Percentiles rank a stretch among this genome's conserved stretches.
Conservation (phyloP, 1,140 invertebrate species). For the Eriosoma lanigerum region DNA sequence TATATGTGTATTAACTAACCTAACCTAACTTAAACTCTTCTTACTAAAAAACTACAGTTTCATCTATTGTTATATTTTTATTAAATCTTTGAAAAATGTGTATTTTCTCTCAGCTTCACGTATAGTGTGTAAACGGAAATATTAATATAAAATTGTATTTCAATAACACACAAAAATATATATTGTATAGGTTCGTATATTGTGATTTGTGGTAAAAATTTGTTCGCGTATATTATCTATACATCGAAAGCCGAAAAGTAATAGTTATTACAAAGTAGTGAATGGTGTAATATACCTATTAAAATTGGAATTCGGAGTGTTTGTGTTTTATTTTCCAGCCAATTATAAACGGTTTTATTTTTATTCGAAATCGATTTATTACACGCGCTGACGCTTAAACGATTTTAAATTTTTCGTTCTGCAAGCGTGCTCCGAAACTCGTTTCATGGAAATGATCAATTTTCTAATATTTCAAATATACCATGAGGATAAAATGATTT, state of each 20-base stretch:
- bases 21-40: too few relatives aligned
- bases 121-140: too few relatives aligned
- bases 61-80: too few relatives aligned
- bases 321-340: not conserved
- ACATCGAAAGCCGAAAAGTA: not conserved
- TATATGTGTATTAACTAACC: too few relatives aligned
- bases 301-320: not conserved
- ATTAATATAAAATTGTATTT: too few relatives aligned
- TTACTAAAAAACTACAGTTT: too few relatives aligned
- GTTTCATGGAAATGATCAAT: not conserved
- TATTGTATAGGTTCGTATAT: too few relatives aligned
- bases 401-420: not conserved
- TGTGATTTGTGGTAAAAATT: too few relatives aligned
- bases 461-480: not conserved
- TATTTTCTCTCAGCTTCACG: too few relatives aligned
- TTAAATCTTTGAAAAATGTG: too few relatives aligned
- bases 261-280: conserved; percentile 1
- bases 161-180: too few relatives aligned
- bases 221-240: not conserved
- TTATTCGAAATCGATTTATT: conserved; percentile 2
- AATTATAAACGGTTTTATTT: conserved; percentile 12
- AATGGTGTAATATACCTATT: not conserved
- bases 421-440: not conserved
- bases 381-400: not conserved
- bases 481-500: not conserved